Percentiles rank a stretch among this genome's conserved stretches.
phyloP scores from a whole-genome alignment of 2,888 invertebrate genomes.

The Gari tellinella region DNA sequence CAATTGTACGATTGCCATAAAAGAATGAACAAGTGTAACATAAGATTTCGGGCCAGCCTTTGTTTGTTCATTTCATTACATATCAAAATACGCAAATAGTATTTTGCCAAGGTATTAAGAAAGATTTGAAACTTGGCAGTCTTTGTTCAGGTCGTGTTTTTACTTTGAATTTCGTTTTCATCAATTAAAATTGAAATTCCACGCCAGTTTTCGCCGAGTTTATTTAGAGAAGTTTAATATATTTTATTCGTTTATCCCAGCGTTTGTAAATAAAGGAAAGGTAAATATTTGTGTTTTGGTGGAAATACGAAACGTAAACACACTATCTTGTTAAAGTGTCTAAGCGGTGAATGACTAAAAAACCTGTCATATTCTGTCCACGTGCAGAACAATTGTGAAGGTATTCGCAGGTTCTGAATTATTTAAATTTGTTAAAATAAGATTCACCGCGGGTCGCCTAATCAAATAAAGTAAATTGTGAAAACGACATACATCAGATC shows the following conservation, averaged over 20 bases:
- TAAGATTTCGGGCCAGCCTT: no score
- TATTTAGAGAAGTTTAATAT: constrained; percentile 27
- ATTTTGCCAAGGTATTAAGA: constrained; percentile 40
- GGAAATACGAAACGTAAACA: constrained; percentile 34
- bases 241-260: constrained; percentile 21
- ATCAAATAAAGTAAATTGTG: constrained; percentile 37
- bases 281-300: constrained; percentile 50
- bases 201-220: constrained; percentile 7
- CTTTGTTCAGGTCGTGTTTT: constrained; percentile 9
- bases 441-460: constrained; percentile 42
- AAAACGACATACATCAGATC: constrained; percentile 21
- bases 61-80: constrained; percentile 12
- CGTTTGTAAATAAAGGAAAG: constrained; percentile 37
- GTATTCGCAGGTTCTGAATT: constrained; percentile 24
- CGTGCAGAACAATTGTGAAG: constrained; percentile 40
- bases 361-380: constrained; percentile 34
- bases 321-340: constrained; percentile 33
- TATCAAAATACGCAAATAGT: constrained; percentile 39
- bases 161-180: background rate
- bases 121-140: constrained; percentile 23
- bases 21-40: no score
- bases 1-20: no score
- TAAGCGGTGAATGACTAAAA: constrained; percentile 5
- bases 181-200: constrained; percentile 22
- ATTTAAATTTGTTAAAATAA: constrained; percentile 49